Base-by-base conservation (phyloP, 2,113 vertebrate species). In the Todiramphus saurophagus region DNA sequence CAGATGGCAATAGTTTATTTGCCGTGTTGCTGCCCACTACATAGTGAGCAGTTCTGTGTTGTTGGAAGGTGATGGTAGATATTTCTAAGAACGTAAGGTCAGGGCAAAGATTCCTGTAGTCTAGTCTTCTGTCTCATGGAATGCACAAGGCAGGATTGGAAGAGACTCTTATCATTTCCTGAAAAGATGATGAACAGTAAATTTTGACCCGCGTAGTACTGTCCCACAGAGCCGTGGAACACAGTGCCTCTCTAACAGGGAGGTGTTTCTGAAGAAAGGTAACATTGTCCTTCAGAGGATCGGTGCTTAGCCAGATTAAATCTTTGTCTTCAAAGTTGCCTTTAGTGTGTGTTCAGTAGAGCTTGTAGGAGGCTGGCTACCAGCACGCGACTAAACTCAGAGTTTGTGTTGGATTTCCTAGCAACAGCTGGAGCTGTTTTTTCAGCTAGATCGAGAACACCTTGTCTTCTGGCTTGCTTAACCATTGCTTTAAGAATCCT, bases 381-480 rank as follows among this genome's bases (percentile, higher is more conserved):
- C 62, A 59, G 20, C 13, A 37, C 55, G 87, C 5, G 1, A 20
- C 43, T 72, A 44, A 50, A 73, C 25, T 70, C 19, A 17, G 28
- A 11, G 28, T 80, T 86, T 94, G 76, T 83, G n/a, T 83, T 93
- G 30, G 9, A 86, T 94, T 92, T 90, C 88, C n/a, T 96, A 80
- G 83, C 83, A 92, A 90, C 79, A 21, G 13, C 4, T 58, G 41
- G 5, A n/a, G 28, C 68, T 8, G 0, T 83, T 95, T 41, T 35
- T 88, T 86, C 18, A 67, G 41, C 7, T 11, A 21, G 31, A 59
- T 14, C 0, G 5, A 77, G 59, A 70, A 37, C 37, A 20, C 24
- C 5, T 55, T 72, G 53, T 77, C 27, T 79, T 79, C 37, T 83
- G 70, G 21, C 70, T 86, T 87, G 33, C 8, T 66, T 73, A 70